phyloP scores from a whole-genome alignment of 2,113 vertebrate species.

The Phylloscopus trochilus region DNA sequence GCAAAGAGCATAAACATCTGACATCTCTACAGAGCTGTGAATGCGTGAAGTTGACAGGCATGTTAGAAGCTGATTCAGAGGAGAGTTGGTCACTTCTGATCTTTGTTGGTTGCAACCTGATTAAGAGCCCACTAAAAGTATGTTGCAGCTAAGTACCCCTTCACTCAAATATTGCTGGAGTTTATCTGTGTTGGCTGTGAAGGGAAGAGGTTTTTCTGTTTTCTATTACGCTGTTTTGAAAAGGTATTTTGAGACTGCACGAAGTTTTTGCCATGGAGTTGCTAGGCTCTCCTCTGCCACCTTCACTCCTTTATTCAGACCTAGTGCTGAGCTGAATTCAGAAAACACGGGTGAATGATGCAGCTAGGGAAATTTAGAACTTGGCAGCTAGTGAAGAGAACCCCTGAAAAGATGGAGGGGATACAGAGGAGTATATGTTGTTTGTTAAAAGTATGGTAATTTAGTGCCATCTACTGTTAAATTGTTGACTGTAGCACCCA shows the following conservation, averaged over 20 bases:
- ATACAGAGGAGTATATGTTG: not conserved
- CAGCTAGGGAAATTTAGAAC: not conserved
- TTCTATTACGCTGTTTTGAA: not conserved
- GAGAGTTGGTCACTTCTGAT: not conserved
- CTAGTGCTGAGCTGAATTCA: not conserved
- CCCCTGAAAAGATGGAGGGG: not conserved
- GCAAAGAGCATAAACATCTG: not conserved
- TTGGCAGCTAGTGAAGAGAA: not conserved
- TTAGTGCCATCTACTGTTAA: constrained; percentile 69
- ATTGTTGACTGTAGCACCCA: not conserved
- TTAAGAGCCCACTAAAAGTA: not conserved
- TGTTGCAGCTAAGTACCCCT: not conserved
- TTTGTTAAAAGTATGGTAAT: constrained; percentile 27
- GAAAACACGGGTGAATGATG: not conserved
- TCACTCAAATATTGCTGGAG: not conserved
- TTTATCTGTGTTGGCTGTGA: not conserved
- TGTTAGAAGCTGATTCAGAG: not conserved
- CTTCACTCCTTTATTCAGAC: not conserved
- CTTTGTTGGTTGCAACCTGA: not conserved
- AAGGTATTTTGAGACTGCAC: not conserved
- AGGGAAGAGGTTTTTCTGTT: not conserved
- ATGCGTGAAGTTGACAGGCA: not conserved
- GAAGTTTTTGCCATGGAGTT: not conserved
- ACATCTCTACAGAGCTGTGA: not conserved
- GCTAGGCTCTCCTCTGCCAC: not conserved